A percentile compares a stretch with the other conserved stretches of the same genome.
These are phyloP conservation scores for Deroplatys truncata DNA, from an alignment of 2,888 invertebrate species.

Conservation along the genomic window DNA sequence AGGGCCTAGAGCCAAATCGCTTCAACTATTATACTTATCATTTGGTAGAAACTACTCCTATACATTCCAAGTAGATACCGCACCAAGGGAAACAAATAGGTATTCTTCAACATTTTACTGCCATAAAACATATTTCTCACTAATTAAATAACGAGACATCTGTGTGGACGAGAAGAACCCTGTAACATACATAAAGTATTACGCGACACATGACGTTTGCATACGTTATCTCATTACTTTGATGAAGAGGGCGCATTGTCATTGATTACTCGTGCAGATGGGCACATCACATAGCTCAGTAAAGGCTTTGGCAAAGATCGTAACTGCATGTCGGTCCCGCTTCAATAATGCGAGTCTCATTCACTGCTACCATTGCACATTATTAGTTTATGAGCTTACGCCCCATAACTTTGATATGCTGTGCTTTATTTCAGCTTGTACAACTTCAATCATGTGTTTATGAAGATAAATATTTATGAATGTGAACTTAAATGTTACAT, in stretches of 20 bases:
- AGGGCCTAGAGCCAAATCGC: no score
- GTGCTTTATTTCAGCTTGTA: not conserved
- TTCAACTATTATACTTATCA: no score
- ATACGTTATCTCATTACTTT: not conserved
- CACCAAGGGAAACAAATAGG: no score
- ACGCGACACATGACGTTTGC: not conserved
- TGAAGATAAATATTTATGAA: not conserved
- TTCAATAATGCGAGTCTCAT: not conserved
- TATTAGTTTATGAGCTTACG: not conserved
- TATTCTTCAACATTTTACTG: no score
- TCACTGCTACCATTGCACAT: not conserved
- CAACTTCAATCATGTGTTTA: not conserved
- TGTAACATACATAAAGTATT: no score
- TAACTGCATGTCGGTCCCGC: not conserved
- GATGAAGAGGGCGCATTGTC: not conserved
- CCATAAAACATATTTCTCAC: no score
- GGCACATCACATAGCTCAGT: not conserved
- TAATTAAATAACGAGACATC: no score
- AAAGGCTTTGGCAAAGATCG: not conserved
- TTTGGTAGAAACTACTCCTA: no score
- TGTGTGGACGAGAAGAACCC: no score
- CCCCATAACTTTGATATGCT: not conserved
- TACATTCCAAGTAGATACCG: no score
- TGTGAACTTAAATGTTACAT: not conserved
- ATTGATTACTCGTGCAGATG: not conserved